phyloP scores from a whole-genome alignment of 1,140 invertebrate species.

The Helicoverpa armigera region DNA sequence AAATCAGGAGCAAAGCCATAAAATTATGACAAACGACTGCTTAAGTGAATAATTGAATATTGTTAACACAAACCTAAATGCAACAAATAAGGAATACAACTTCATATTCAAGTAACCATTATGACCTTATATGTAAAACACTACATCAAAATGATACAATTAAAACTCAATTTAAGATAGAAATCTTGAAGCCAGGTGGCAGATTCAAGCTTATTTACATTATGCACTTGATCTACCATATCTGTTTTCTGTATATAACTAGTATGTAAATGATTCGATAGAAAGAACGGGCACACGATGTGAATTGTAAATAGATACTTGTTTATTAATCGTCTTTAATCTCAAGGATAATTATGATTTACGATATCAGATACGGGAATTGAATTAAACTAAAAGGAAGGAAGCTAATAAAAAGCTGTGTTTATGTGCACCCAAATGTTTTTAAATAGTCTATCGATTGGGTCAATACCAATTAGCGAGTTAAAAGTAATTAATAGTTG shows the following conservation, averaged over 20 bases:
- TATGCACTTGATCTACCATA: conserved; percentile 38
- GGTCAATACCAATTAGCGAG: too few species aligned
- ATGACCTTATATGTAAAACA: not conserved
- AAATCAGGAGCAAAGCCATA: too few species aligned
- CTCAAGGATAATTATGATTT: conserved; percentile 52
- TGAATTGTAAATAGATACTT: conserved; percentile 48
- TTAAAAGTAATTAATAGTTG: too few species aligned
- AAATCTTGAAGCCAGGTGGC: conserved; percentile 1
- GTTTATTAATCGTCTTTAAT: conserved; percentile 52
- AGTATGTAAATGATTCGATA: conserved; percentile 54
- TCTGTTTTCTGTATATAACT: conserved; percentile 38
- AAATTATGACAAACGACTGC: not conserved
- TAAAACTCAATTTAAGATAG: conserved; percentile 2
- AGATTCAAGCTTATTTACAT: conserved; percentile 34
- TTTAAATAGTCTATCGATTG: too few species aligned
- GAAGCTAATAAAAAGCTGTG: not conserved
- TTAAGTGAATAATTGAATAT: not conserved
- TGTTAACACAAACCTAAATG: not conserved
- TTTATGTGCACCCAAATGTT: too few species aligned
- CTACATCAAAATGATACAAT: conserved; percentile 13
- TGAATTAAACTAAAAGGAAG: not conserved
- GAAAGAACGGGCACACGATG: conserved; percentile 42
- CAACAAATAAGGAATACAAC: conserved; percentile 2
- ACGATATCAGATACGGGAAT: conserved; percentile 9
- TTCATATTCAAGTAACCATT: not conserved